Evolutionary conservation across 2,113 vertebrate genomes (phyloP).

Genomic region (Microtus richardsoni): DNA sequence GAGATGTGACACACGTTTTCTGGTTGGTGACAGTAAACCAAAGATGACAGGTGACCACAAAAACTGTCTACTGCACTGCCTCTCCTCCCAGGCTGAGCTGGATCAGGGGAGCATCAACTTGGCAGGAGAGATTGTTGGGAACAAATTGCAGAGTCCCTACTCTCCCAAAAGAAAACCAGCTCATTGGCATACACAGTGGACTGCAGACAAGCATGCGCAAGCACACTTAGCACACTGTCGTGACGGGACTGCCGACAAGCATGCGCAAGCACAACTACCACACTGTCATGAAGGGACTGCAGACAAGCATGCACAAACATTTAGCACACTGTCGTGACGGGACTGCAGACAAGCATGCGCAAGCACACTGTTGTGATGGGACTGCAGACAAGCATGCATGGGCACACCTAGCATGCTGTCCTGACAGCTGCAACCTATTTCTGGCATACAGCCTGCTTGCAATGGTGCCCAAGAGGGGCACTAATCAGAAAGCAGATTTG

Average conservation of each 20-base stretch:
- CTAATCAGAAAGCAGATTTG: not conserved
- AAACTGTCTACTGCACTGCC: not conserved
- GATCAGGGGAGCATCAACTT: not conserved
- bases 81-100: not conserved
- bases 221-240: not conserved
- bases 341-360: not conserved
- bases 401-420: not conserved
- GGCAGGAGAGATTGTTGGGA: not conserved
- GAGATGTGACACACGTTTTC: not conserved
- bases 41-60: not conserved
- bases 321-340: not conserved
- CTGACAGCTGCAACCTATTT: not conserved
- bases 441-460: not conserved
- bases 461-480: not conserved
- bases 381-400: not conserved
- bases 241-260: not conserved
- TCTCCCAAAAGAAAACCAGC: not conserved
- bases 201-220: not conserved
- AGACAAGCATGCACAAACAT: not conserved
- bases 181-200: not conserved
- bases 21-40: not conserved
- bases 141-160: not conserved
- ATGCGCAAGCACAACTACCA: not conserved
- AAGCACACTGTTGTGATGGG: not conserved
- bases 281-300: not conserved